Base-by-base conservation (phyloP, 2,113 vertebrate species). In the Oncorhynchus kisutch region DNA sequence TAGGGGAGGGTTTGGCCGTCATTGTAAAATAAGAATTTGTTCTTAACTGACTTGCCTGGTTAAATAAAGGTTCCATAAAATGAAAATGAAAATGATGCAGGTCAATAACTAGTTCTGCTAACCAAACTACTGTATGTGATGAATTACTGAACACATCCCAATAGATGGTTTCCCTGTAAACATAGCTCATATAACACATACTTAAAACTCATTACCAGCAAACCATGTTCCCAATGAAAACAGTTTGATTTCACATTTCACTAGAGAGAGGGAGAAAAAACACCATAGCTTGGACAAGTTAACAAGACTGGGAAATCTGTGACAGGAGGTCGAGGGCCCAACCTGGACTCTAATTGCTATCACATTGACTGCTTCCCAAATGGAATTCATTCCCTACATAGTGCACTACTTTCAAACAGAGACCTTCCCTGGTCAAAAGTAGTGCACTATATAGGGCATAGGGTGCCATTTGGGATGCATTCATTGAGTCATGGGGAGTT, bases 401-500 rank as follows among this genome's bases (percentile, higher is more conserved):
- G 34, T 39, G 34, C 34, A 39, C 8, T 9, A 39, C 34, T 39
- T 39, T 39, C 34, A 9, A 39, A 8, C 34, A 39, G 2, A 39
- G 34, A 2, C 34, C 9, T 45, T 9, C 39, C 39, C 39, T 45
- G 39, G 8, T 45, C 39, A 45, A 11, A 45, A 45, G 39, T 45
- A 11, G 9, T 45, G 39, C 39, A 45, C 39, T 45, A 45, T 11
- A 45, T 11, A 11, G 39, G 9, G 39, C 2, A 45, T 45, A 45
- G 9, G 9, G 39, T 45, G 39, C 39, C 9, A 45, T 45, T 45
- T 45, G 39, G 39, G 9, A 45, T 11, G 9, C 39, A 11, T 9
- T 0, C 9, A 11, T 11, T 72, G 57, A 71, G 76, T 85, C 80
- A 83, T 39, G 68, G 72, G 78, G 79, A 78, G 62, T 80, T 82